Evolutionary conservation across 2,888 invertebrate species (phyloP).

Genomic region (Drosophila formosana): DNA sequence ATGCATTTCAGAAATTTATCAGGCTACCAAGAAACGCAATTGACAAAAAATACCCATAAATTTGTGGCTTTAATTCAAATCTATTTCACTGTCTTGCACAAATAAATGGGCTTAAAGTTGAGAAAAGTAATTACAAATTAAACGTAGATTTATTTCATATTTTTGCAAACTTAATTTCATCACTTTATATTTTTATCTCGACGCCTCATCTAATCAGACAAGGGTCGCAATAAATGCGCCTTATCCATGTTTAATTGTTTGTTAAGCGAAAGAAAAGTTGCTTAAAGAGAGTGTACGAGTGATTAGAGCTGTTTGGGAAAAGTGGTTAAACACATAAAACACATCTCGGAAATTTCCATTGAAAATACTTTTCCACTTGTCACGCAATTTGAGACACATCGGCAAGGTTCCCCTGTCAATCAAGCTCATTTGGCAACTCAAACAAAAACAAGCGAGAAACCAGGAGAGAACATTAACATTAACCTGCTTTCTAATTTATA

Average conservation of each 20-base stretch:
- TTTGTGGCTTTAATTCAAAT: neutral
- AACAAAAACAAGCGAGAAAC: slow-evolving; percentile 24
- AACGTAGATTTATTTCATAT: neutral
- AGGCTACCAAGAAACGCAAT: neutral
- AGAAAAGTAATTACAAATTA: neutral
- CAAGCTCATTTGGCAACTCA: slow-evolving; percentile 20
- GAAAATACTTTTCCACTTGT: slow-evolving; percentile 46
- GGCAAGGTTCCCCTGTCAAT: slow-evolving; percentile 23
- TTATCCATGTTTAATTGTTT: slow-evolving; percentile 11
- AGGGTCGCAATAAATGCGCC: neutral
- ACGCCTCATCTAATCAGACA: slow-evolving; percentile 10
- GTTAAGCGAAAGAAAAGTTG: slow-evolving; percentile 1
- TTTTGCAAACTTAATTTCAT: neutral
- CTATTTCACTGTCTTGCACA: neutral
- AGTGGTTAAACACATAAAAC: slow-evolving; percentile 12
- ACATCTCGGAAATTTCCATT: slow-evolving; percentile 29
- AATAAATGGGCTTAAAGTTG: neutral
- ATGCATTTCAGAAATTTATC: neutral
- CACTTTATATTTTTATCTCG: neutral
- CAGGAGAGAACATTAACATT: slow-evolving; percentile 29
- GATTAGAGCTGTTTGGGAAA: slow-evolving; percentile 10
- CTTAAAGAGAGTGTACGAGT: neutral
- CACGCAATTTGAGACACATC: slow-evolving; percentile 48
- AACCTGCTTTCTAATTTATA: slow-evolving; percentile 53
- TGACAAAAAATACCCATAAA: neutral